Conservation (phyloP, 2,113 vertebrate species). For the Osmerus eperlanus region DNA sequence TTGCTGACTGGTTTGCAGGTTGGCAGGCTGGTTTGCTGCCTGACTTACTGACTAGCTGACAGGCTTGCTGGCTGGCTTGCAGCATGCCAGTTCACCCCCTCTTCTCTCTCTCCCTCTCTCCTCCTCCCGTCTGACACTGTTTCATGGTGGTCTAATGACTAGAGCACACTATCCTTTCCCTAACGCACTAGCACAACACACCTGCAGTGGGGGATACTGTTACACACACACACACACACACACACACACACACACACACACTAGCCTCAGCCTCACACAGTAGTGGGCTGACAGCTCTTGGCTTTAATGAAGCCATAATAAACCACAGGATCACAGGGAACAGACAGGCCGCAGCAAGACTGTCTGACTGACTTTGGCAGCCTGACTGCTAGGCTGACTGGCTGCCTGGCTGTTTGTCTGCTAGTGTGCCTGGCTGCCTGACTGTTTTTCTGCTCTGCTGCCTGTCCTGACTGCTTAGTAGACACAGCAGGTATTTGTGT, state of each 20-base stretch:
- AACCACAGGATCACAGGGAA: constrained; percentile 60
- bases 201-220: background rate
- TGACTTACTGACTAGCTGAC: constrained; percentile 9
- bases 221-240: background rate
- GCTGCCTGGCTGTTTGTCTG: background rate
- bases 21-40: too few species aligned
- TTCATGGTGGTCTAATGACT: background rate
- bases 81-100: background rate
- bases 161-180: background rate
- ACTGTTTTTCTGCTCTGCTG: background rate
- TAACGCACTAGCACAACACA: too few species aligned
- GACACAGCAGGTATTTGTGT: too few species aligned
- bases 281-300: constrained; percentile 57
- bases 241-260: constrained; percentile 12
- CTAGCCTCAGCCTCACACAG: constrained; percentile 49
- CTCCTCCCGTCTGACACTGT: background rate
- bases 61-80: constrained; percentile 18
- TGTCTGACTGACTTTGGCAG: constrained; percentile 26
- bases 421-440: background rate
- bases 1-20: too few species aligned
- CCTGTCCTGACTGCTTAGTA: background rate
- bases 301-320: constrained; percentile 71
- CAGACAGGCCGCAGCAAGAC: constrained; percentile 4
- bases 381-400: constrained; percentile 27
- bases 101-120: constrained; percentile 15